These are phyloP conservation scores for Zaprionus capensis DNA, from an alignment of 1,140 invertebrate genomes.

Conservation along the genomic window DNA sequence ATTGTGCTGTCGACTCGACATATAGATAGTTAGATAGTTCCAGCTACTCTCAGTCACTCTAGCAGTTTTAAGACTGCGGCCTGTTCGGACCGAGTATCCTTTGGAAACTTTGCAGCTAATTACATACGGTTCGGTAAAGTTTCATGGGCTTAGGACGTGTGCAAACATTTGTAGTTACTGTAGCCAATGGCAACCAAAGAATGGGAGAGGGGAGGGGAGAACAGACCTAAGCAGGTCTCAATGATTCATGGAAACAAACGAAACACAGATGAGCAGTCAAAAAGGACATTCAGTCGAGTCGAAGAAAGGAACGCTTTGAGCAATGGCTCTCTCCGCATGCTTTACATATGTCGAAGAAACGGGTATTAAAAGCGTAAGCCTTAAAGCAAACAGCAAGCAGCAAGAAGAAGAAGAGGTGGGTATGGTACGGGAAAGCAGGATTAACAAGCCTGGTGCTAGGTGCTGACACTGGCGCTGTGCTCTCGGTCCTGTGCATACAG, in stretches of 20 bases:
- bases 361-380: constrained; percentile 53
- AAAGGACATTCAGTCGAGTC: constrained; percentile 40
- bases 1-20: neutral
- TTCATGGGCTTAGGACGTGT: constrained; percentile 26
- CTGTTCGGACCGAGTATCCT: neutral
- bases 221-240: neutral
- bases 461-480: constrained; percentile 4
- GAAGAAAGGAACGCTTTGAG: constrained; percentile 47
- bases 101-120: constrained; percentile 37
- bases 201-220: neutral
- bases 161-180: constrained; percentile 35
- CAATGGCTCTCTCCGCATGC: constrained; percentile 34
- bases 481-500: constrained; percentile 25
- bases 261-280: constrained; percentile 42
- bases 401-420: too few relatives aligned
- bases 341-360: constrained; percentile 55
- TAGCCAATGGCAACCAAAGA: constrained; percentile 21
- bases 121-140: constrained; percentile 29
- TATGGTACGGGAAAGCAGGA: constrained; percentile 12
- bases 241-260: constrained; percentile 30
- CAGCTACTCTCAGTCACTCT: too few relatives aligned
- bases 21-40: constrained; percentile 1
- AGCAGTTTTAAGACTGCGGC: neutral
- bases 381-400: constrained; percentile 43
- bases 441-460: constrained; percentile 32